These are phyloP conservation scores for Heliconius erato DNA, from an alignment of 2,888 invertebrate species.

Conservation along the genomic window DNA sequence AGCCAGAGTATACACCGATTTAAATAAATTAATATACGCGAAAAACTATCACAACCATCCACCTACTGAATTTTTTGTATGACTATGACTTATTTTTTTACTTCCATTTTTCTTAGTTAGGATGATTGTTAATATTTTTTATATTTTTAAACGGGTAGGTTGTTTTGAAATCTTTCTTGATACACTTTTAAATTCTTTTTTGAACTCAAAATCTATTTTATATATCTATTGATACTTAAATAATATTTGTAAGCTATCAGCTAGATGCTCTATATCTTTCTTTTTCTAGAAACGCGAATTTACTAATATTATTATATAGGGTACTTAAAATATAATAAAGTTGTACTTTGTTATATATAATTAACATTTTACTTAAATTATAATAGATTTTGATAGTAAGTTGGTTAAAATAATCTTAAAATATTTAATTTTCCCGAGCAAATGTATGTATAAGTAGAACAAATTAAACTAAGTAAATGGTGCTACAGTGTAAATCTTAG, in stretches of 20 bases:
- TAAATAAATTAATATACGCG: conserved; percentile 68
- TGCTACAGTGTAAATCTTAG: conserved; percentile 39
- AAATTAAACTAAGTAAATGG: conserved; percentile 16
- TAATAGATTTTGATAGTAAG: background rate
- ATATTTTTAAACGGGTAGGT: background rate
- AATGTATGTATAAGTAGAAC: background rate
- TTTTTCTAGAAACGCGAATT: background rate
- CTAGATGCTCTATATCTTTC: background rate
- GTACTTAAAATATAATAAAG: background rate
- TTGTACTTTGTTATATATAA: background rate
- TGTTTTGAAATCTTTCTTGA: background rate
- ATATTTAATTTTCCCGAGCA: background rate
- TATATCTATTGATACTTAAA: background rate
- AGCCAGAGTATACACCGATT: conserved; percentile 74
- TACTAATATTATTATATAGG: background rate
- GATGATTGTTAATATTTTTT: background rate
- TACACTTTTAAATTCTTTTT: background rate
- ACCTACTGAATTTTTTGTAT: conserved; percentile 82
- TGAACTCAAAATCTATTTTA: background rate
- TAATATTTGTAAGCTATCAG: background rate
- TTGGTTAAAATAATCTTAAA: background rate
- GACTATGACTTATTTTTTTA: conserved; percentile 52
- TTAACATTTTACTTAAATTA: background rate
- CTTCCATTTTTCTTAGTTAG: background rate
- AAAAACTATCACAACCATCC: conserved; percentile 78